Conservation (phyloP, 2,797 vertebrate genomes). For the Acrossocheilus wenchowensis region DNA sequence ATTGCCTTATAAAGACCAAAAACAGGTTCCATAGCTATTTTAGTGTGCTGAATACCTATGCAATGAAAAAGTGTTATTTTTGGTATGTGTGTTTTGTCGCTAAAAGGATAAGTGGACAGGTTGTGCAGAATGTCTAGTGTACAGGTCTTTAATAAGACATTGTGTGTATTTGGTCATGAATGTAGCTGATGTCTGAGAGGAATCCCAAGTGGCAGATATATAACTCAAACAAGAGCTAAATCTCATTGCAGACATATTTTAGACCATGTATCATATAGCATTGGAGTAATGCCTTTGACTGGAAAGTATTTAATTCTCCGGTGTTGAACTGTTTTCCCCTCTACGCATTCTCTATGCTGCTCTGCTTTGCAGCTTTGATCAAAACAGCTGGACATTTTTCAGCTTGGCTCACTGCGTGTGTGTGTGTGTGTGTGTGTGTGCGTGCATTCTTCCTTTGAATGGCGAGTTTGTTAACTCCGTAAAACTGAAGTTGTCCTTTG, state of each 20-base stretch:
- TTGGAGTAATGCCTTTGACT: conserved; percentile 3
- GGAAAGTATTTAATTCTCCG: conserved; percentile 15
- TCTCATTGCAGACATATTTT: conserved; percentile 16
- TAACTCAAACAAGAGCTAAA: not conserved
- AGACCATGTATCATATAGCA: not conserved
- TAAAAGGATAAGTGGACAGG: not conserved
- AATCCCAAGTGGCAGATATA: not conserved
- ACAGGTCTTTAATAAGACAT: not conserved
- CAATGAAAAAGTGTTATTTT: conserved; percentile 15
- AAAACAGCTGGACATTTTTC: conserved; percentile 58
- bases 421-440: conserved; percentile 13
- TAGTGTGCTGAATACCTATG: not conserved
- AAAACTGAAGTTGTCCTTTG: conserved; percentile 60
- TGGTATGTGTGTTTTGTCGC: not conserved
- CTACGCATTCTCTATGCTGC: conserved; percentile 16
- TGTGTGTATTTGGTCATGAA: not conserved
- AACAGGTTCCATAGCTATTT: not conserved
- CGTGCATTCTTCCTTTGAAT: conserved; percentile 70
- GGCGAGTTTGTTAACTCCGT: conserved; percentile 65
- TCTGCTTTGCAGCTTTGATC: conserved; percentile 51
- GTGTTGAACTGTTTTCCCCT: not conserved
- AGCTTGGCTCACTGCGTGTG: conserved; percentile 43
- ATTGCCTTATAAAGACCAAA: not conserved
- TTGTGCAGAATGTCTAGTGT: not conserved
- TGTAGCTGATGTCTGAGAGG: not conserved